Base-by-base conservation (phyloP, 2,888 invertebrate species). In the Sinopyrophorus schimmeli region DNA sequence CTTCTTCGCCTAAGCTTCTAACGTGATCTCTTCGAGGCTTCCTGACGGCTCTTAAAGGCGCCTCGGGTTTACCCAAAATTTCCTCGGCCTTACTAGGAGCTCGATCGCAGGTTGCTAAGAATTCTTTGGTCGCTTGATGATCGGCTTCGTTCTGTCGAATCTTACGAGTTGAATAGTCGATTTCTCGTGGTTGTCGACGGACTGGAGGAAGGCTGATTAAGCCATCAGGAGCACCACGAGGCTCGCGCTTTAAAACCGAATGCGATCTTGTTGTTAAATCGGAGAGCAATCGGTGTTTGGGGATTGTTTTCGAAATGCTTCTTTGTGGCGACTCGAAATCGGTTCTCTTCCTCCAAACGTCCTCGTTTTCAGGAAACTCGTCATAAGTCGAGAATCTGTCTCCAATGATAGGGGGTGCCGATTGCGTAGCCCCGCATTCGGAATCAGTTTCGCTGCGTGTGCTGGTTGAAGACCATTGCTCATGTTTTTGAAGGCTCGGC, bases 191-290 rank as follows among this genome's bases (percentile, higher is more conserved):
- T 40, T 55, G 54, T 49, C 80, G 69, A 5, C 80, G 70, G 39
- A 80, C 78, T 5, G 80, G 78, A 53, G 79, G 79, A 57, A 80
- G 66, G 55, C 77, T 78, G 56, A 76, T 75, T 49, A 78, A 69
- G 43, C 74, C 66, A 16, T 73, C 72, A 1, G 70, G 43, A 14
- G 53, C 41, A 5, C 43, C 51, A 11, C 51, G 42, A n/a, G 27
- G 26, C 17, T 53, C 60, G 4, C 60, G 57, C 30, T 62, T 63
- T 1, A 61, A 49, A 5, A 51, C 42, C 12, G 52, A 39, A 37
- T 57, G 57, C 9, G 56, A 40, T 18, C 53, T 17, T 1, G 24
- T 16, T 3, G 39, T 27, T 27, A 32, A 32, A 17, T 49, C 53
- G 7, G 27, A 17, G 12, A 49, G 31, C 11, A 48, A 18, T 6